Conservation (phyloP, 2,888 invertebrate genomes). For the Drosophila sordidula region DNA sequence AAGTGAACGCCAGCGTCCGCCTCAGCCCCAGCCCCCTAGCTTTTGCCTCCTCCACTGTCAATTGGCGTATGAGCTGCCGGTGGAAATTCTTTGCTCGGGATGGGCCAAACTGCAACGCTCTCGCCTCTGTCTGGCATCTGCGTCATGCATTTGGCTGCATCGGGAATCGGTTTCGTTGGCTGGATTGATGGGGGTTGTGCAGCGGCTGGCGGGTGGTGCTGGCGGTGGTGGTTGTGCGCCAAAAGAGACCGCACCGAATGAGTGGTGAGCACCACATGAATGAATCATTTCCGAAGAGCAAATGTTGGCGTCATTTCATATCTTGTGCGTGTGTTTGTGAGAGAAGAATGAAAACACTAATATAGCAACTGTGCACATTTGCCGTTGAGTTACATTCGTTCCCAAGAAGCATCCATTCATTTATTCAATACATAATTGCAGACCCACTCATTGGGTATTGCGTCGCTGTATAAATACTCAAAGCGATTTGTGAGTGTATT, state of each 20-base stretch:
- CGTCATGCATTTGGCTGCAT: slow-evolving; percentile 74
- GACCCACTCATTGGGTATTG: neutral
- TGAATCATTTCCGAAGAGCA: slow-evolving; percentile 71
- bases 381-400: slow-evolving; percentile 24
- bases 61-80: slow-evolving; percentile 21
- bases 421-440: slow-evolving; percentile 50
- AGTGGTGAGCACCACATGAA: slow-evolving; percentile 63
- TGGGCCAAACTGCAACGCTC: slow-evolving; percentile 21
- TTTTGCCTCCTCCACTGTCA: neutral
- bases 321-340: slow-evolving; percentile 24
- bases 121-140: slow-evolving; percentile 57
- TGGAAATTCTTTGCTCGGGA: slow-evolving; percentile 10
- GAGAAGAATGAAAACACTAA: slow-evolving; percentile 8
- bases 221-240: slow-evolving; percentile 15
- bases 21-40: neutral
- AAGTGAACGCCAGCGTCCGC: slow-evolving; percentile 8
- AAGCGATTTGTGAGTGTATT: neutral
- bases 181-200: slow-evolving; percentile 15
- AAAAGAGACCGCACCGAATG: slow-evolving; percentile 18
- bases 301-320: slow-evolving; percentile 74
- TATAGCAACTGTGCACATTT: slow-evolving; percentile 33
- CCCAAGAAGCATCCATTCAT: slow-evolving; percentile 41
- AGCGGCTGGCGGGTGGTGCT: slow-evolving; percentile 2
- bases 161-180: slow-evolving; percentile 33
- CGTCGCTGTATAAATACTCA: neutral